These are phyloP conservation scores for Drosophila phalerata DNA, from an alignment of 2,888 invertebrate genomes.

Conservation along the genomic window DNA sequence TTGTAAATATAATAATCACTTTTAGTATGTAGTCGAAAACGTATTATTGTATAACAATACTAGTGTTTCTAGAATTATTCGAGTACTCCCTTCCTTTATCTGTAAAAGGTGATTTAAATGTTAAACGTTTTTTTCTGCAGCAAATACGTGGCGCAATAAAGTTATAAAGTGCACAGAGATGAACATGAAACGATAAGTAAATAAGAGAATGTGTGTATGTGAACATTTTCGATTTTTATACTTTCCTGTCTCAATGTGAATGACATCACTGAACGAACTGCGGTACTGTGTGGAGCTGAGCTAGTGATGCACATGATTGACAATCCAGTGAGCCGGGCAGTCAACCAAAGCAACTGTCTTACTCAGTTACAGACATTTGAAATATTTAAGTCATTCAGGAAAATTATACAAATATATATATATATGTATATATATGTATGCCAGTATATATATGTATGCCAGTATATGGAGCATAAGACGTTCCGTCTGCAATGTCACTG, in stretches of 20 bases:
- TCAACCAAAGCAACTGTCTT: slow-evolving; percentile 27
- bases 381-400: slow-evolving; percentile 60
- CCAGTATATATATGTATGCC: neutral
- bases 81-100: slow-evolving; percentile 11
- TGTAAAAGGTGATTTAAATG: slow-evolving; percentile 18
- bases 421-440: too few species aligned
- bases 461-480: neutral
- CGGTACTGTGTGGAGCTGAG: slow-evolving; percentile 12
- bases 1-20: too few species aligned
- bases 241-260: slow-evolving; percentile 26
- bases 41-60: neutral
- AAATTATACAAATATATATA: slow-evolving; percentile 59
- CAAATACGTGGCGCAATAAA: slow-evolving; percentile 52
- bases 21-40: neutral
- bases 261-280: slow-evolving; percentile 43
- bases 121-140: slow-evolving; percentile 18
- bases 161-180: slow-evolving; percentile 45
- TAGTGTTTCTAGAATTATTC: slow-evolving; percentile 24
- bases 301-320: slow-evolving; percentile 78
- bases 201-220: slow-evolving; percentile 12
- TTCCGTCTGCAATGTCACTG: slow-evolving; percentile 7
- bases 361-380: slow-evolving; percentile 52
- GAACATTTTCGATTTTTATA: slow-evolving; percentile 18
- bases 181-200: slow-evolving; percentile 40
- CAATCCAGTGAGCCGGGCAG: slow-evolving; percentile 54